phyloP scores from a whole-genome alignment of 2,888 invertebrate genomes.

The Phengaris alcon region DNA sequence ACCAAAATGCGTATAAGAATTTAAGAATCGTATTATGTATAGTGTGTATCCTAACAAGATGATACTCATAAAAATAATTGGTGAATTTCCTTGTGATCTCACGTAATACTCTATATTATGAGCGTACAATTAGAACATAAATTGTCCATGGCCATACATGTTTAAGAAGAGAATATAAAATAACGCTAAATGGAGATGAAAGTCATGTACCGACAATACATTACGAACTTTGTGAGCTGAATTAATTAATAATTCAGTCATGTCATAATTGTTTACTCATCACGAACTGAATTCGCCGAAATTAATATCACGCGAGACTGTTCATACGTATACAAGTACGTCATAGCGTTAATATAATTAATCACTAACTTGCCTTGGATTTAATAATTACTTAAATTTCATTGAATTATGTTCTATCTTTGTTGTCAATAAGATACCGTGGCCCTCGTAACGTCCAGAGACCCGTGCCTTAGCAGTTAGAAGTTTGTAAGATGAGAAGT shows the following conservation, averaged over 20 bases:
- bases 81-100: too few relatives aligned
- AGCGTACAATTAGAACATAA: background rate
- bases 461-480: too few relatives aligned
- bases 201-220: conserved; percentile 17
- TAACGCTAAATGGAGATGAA: background rate
- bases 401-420: too few relatives aligned
- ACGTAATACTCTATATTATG: too few relatives aligned
- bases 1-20: too few relatives aligned
- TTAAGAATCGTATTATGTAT: too few relatives aligned
- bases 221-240: conserved; percentile 11
- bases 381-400: too few relatives aligned
- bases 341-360: conserved; percentile 6
- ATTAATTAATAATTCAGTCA: conserved; percentile 19
- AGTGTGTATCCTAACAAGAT: too few relatives aligned
- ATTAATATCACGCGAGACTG: conserved; percentile 1
- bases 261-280: conserved; percentile 13
- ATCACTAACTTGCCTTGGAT: background rate
- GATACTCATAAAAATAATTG: too few relatives aligned
- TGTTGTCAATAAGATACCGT: too few relatives aligned
- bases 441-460: too few relatives aligned
- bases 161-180: background rate
- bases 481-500: too few relatives aligned
- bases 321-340: conserved; percentile 11
- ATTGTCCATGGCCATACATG: background rate
- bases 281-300: conserved; percentile 16